phyloP scores from a whole-genome alignment of 2,113 vertebrate genomes.

The Limnothrissa miodon region DNA sequence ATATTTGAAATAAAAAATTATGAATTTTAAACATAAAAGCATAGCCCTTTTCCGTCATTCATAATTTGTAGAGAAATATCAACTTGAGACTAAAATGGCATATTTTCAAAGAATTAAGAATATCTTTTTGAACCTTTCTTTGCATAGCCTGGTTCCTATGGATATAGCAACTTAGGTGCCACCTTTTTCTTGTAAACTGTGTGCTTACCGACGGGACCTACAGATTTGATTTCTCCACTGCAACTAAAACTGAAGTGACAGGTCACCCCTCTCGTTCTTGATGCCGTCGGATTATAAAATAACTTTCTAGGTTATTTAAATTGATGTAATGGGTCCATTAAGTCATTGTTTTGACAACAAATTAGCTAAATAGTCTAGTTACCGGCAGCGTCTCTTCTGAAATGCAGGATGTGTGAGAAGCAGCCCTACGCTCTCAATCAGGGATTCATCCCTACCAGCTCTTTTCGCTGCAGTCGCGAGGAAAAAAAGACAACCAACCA shows the following conservation, averaged over 20 bases:
- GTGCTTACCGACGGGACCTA: not conserved
- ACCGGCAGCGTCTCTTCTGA: not conserved
- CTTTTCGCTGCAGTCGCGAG: not conserved
- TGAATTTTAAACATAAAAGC: too few species aligned
- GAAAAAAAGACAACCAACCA: not conserved
- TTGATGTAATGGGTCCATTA: not conserved
- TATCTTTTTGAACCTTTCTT: not conserved
- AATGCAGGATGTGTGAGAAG: not conserved
- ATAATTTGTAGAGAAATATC: too few species aligned
- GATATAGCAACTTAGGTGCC: not conserved
- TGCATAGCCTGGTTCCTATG: not conserved
- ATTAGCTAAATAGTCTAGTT: not conserved
- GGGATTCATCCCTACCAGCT: not conserved
- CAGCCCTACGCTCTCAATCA: not conserved
- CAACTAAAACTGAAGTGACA: conserved; percentile 14
- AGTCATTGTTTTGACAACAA: not conserved
- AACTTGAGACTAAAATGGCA: not conserved
- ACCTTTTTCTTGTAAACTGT: not conserved
- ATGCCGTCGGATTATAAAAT: not conserved
- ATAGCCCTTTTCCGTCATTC: not conserved
- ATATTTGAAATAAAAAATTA: too few species aligned
- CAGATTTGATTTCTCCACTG: not conserved
- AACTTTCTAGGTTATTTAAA: not conserved
- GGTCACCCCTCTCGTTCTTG: not conserved
- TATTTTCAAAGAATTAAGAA: not conserved